Percentiles rank a stretch among this genome's conserved stretches.
Conservation (phyloP, 2,888 invertebrate genomes). For the Acleris holmiana region DNA sequence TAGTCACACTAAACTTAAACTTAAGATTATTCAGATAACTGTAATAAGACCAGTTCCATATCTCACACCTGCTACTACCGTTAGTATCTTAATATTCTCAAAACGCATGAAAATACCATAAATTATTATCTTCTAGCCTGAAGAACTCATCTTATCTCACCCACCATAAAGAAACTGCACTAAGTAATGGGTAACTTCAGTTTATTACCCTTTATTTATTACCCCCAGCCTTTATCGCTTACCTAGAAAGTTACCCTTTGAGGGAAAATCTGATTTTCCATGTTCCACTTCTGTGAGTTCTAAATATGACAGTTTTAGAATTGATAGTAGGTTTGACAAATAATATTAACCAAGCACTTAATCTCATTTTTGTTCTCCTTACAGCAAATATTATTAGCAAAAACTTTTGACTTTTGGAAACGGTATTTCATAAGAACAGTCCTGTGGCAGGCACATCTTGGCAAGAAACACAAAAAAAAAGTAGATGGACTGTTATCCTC, state of each 20-base stretch:
- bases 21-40: too few species aligned
- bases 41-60: background rate
- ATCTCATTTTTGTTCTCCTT: too few species aligned
- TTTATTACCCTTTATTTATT: conserved; percentile 23
- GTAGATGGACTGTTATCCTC: too few species aligned
- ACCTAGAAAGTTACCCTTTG: conserved; percentile 23
- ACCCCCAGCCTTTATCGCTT: conserved; percentile 14
- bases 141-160: conserved; percentile 31
- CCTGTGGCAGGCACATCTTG: too few species aligned
- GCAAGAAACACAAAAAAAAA: too few species aligned
- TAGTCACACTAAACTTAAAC: too few species aligned
- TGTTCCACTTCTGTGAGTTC: conserved; percentile 6
- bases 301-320: too few species aligned
- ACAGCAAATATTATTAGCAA: too few species aligned
- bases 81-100: conserved; percentile 1
- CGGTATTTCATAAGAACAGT: too few species aligned
- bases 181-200: conserved; percentile 28
- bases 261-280: conserved; percentile 22
- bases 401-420: too few species aligned
- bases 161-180: conserved; percentile 30
- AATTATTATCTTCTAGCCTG: conserved; percentile 20
- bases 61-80: background rate
- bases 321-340: too few species aligned
- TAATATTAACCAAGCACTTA: too few species aligned
- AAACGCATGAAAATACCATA: conserved; percentile 23